Conservation (phyloP, 1,140 invertebrate genomes). For the Drosophila albomicans region DNA sequence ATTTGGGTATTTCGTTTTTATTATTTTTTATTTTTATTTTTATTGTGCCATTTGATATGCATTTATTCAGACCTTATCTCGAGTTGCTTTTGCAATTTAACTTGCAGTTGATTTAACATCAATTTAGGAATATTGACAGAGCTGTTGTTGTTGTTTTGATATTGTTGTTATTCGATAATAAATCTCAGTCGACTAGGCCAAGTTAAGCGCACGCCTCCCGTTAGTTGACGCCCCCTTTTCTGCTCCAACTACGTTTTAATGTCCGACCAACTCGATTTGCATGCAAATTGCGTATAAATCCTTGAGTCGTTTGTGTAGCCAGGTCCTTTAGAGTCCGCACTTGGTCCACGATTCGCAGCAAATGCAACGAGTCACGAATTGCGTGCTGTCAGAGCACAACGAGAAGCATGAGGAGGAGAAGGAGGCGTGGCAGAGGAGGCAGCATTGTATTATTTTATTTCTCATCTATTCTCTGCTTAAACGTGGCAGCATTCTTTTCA, state of each 20-base stretch:
- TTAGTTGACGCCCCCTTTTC: neutral
- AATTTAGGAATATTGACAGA: conserved; percentile 24
- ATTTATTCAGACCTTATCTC: neutral
- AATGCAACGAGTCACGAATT: too few relatives aligned
- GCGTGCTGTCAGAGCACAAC: too few relatives aligned
- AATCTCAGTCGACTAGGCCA: conserved; percentile 42
- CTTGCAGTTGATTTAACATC: conserved; percentile 41
- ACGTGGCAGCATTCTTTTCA: too few relatives aligned
- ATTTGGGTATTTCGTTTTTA: neutral
- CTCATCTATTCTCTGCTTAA: too few relatives aligned
- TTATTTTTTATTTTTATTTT: neutral
- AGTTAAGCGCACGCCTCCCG: conserved; percentile 10
- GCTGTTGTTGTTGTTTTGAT: neutral
- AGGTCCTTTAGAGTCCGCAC: neutral
- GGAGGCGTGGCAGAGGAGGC: too few relatives aligned
- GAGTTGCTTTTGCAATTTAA: conserved; percentile 12
- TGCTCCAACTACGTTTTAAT: neutral
- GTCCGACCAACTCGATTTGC: conserved; percentile 53
- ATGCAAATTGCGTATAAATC: conserved; percentile 57
- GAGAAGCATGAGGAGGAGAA: too few relatives aligned
- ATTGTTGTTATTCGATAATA: conserved; percentile 38
- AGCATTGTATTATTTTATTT: too few relatives aligned
- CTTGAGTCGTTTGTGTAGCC: conserved; percentile 50
- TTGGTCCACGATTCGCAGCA: neutral
- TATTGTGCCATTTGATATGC: neutral